Conservation (phyloP, 2,113 vertebrate genomes). For the Terrapene triunguis region DNA sequence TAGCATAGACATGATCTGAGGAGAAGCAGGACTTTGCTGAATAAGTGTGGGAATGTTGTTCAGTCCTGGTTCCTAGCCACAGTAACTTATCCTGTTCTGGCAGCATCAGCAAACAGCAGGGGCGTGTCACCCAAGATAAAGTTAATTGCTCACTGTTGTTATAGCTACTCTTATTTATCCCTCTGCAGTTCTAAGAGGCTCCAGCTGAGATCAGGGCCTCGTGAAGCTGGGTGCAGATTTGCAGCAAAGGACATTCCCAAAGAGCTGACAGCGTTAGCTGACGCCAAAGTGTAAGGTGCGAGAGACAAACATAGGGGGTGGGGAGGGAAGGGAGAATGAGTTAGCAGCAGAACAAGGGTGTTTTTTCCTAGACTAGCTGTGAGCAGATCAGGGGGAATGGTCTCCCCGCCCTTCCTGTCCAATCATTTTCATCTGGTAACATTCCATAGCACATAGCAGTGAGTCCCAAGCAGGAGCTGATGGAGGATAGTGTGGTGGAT, state of each 20-base stretch:
- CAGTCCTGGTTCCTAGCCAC: background rate
- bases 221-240: background rate
- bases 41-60: background rate
- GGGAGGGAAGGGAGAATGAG: background rate
- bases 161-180: background rate
- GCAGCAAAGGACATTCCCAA: background rate
- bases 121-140: background rate
- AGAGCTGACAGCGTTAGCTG: background rate
- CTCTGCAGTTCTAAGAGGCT: background rate
- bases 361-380: background rate
- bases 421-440: background rate
- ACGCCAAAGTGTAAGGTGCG: background rate
- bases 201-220: background rate
- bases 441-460: background rate
- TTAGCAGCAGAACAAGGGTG: background rate
- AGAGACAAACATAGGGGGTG: background rate
- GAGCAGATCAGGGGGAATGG: background rate
- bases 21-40: background rate
- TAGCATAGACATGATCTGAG: background rate
- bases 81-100: background rate
- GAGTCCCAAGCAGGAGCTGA: background rate
- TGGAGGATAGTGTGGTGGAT: background rate
- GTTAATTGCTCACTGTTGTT: background rate
- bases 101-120: background rate
- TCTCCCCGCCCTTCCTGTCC: background rate